phyloP scores from a whole-genome alignment of 2,113 vertebrate species.

The Pongo pygmaeus region DNA sequence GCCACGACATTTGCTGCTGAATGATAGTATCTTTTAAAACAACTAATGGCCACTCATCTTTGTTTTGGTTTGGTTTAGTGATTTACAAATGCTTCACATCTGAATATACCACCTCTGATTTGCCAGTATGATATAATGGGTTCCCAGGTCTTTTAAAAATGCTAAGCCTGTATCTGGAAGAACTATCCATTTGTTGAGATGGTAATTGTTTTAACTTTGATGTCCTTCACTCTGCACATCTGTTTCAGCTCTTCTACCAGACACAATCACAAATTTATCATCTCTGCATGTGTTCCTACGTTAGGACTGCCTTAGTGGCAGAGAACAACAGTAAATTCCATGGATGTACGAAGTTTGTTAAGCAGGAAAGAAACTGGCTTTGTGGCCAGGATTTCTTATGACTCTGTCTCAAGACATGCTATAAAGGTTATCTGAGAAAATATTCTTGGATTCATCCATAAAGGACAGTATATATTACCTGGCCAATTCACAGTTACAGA shows the following conservation, averaged over 20 bases:
- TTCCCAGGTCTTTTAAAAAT: slow-evolving; percentile 39
- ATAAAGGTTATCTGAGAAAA: neutral
- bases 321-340: slow-evolving; percentile 53
- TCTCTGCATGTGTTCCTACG: slow-evolving; percentile 61
- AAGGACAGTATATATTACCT: slow-evolving; percentile 14
- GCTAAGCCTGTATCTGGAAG: slow-evolving; percentile 17
- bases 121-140: neutral
- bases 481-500: slow-evolving; percentile 2
- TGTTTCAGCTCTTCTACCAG: slow-evolving; percentile 72
- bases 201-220: slow-evolving; percentile 74
- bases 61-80: slow-evolving; percentile 49
- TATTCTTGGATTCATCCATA: slow-evolving; percentile 24
- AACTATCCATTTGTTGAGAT: slow-evolving; percentile 53
- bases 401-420: neutral
- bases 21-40: slow-evolving; percentile 34
- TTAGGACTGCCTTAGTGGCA: slow-evolving; percentile 35
- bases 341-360: slow-evolving; percentile 38
- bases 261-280: slow-evolving; percentile 65
- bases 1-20: neutral
- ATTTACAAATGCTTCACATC: slow-evolving; percentile 17
- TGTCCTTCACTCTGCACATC: slow-evolving; percentile 66
- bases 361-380: neutral
- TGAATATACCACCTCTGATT: slow-evolving; percentile 8
- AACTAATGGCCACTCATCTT: neutral
- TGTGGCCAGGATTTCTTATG: neutral